These are phyloP conservation scores for Scarus forsteni DNA, from an alignment of 2,797 vertebrate species.

Conservation along the genomic window DNA sequence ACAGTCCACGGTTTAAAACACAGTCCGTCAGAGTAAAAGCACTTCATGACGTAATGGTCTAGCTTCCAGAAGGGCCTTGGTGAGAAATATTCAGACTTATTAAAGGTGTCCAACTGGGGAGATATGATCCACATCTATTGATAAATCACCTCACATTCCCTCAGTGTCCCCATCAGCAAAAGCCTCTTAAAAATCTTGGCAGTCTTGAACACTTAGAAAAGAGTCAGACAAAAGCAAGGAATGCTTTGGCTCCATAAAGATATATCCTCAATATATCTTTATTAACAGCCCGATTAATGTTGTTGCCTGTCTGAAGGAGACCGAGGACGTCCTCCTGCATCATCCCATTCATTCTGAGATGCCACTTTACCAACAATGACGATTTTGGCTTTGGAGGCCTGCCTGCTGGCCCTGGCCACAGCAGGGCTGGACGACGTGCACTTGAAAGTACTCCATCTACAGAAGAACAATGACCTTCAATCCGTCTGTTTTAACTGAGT, in stretches of 20 bases:
- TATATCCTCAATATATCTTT: slow-evolving; percentile 52
- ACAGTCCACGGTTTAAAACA: neutral
- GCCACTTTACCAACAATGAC: slow-evolving; percentile 51
- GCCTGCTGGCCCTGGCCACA: slow-evolving; percentile 38
- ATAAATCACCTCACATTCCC: slow-evolving; percentile 6
- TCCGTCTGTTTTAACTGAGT: slow-evolving; percentile 8
- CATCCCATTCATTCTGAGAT: slow-evolving; percentile 27
- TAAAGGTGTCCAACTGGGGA: neutral
- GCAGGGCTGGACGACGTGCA: slow-evolving; percentile 25
- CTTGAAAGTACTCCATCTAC: slow-evolving; percentile 33
- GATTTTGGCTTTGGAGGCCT: slow-evolving; percentile 40
- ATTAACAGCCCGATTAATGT: slow-evolving; percentile 64
- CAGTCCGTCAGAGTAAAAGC: neutral
- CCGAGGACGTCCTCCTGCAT: slow-evolving; percentile 31
- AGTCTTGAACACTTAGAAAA: slow-evolving; percentile 19
- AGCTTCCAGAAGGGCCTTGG: neutral
- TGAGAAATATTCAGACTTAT: slow-evolving; percentile 16
- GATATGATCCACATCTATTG: slow-evolving; percentile 3
- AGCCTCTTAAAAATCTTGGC: slow-evolving; percentile 36
- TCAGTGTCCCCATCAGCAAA: slow-evolving; percentile 22
- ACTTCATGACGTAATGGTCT: neutral
- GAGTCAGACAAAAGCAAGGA: slow-evolving; percentile 44
- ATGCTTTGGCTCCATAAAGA: slow-evolving; percentile 43
- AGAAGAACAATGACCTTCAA: slow-evolving; percentile 42
- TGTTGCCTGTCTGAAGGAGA: slow-evolving; percentile 64